Percentiles rank a stretch among this genome's conserved stretches.
Conservation (phyloP, 2,888 invertebrate species). For the Caenorhabditis sp. region DNA sequence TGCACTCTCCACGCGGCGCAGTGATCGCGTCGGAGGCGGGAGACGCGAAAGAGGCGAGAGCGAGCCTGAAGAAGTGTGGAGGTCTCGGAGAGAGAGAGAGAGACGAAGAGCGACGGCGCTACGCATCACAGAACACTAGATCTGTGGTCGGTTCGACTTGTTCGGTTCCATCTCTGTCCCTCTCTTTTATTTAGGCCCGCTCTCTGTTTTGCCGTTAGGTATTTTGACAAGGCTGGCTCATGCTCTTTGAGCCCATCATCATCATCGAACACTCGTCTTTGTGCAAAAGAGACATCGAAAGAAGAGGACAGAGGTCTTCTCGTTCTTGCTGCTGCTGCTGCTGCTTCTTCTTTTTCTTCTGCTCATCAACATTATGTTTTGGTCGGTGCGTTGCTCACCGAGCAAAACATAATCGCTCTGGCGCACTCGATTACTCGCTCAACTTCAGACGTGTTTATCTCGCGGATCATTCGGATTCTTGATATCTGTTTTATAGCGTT, state of each 20-base stretch:
- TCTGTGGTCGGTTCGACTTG: slow-evolving; percentile 53
- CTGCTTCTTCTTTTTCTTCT: slow-evolving; percentile 3
- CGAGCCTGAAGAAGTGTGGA: slow-evolving; percentile 13
- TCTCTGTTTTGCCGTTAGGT: background rate
- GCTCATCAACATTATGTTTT: slow-evolving; percentile 39
- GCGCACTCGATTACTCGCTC: background rate
- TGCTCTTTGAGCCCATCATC: slow-evolving; percentile 24
- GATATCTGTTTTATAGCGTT: slow-evolving; percentile 32
- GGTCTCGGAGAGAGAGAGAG: slow-evolving; percentile 7
- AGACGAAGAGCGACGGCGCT: slow-evolving; percentile 3
- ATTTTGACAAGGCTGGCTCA: slow-evolving; percentile 12
- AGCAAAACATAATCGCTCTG: slow-evolving; percentile 21
- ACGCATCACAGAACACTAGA: slow-evolving; percentile 59
- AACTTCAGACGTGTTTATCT: slow-evolving; percentile 1
- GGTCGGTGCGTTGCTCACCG: slow-evolving; percentile 29
- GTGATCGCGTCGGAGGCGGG: slow-evolving; percentile 17
- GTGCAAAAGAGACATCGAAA: slow-evolving; percentile 4
- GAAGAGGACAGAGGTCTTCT: slow-evolving; percentile 9
- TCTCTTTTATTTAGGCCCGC: background rate
- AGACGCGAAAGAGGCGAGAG: slow-evolving; percentile 35
- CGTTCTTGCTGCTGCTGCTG: too few relatives aligned
- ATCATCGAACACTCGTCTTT: slow-evolving; percentile 9
- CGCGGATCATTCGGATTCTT: slow-evolving; percentile 14
- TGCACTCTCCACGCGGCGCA: slow-evolving; percentile 21
- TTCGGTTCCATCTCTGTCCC: slow-evolving; percentile 35